Percentiles rank a stretch among this genome's conserved stretches.
phyloP scores from a whole-genome alignment of 2,797 vertebrate species.

The Eidolon dupreanum region DNA sequence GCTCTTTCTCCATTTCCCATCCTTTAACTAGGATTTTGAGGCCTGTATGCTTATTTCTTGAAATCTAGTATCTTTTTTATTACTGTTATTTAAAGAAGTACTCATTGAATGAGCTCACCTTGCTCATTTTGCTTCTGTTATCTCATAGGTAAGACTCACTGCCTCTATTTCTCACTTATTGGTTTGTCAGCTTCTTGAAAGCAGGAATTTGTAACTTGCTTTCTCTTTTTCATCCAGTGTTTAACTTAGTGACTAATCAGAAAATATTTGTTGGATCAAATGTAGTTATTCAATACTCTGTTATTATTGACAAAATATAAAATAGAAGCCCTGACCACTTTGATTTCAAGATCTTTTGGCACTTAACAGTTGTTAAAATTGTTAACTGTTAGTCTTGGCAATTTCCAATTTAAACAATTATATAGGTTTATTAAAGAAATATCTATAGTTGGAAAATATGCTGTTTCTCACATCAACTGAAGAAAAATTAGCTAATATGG shows the following conservation, averaged over 20 bases:
- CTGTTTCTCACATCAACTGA: neutral
- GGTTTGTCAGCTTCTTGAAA: constrained; percentile 33
- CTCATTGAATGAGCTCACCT: neutral
- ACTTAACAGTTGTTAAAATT: neutral
- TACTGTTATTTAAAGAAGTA: neutral
- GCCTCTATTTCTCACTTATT: neutral
- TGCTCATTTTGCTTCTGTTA: constrained; percentile 14
- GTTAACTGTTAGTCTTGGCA: neutral
- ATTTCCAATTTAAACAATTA: neutral
- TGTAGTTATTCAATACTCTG: neutral
- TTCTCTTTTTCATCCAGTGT: neutral
- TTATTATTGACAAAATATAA: neutral
- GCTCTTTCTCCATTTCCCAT: neutral
- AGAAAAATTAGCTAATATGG: neutral
- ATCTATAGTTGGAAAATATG: neutral
- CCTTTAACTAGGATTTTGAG: neutral
- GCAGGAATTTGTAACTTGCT: neutral
- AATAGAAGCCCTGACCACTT: neutral
- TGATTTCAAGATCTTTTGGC: neutral
- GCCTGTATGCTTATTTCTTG: neutral
- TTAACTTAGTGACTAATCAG: neutral
- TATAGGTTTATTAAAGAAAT: constrained; percentile 7
- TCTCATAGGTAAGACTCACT: neutral
- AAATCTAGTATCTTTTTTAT: neutral
- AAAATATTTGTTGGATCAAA: neutral